Evolutionary conservation across 2,888 invertebrate genomes (phyloP).

Genomic region (Apotomis turbidana): DNA sequence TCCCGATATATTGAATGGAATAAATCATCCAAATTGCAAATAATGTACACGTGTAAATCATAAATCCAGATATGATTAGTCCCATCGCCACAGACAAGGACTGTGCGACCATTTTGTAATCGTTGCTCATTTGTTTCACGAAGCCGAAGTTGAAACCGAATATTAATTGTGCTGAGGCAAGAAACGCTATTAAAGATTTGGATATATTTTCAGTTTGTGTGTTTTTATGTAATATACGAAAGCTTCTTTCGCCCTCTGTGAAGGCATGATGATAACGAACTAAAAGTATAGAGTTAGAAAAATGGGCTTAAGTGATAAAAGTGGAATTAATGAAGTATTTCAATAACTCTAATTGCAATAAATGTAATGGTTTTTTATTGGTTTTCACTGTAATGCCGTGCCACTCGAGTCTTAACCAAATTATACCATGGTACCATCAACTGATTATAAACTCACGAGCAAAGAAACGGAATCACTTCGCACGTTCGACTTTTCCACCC

Average conservation of each 20-base stretch:
- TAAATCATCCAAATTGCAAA: background rate
- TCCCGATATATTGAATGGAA: background rate
- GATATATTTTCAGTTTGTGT: background rate
- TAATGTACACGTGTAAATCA: background rate
- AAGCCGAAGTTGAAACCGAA: constrained; percentile 14
- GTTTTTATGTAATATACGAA: background rate
- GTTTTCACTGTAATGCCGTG: no score
- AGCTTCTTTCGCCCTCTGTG: background rate
- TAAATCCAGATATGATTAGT: background rate
- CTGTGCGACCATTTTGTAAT: background rate
- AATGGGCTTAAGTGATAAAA: no score
- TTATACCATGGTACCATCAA: no score
- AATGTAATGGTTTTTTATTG: no score
- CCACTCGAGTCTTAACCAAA: no score
- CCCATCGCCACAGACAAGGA: background rate
- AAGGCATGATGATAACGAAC: background rate
- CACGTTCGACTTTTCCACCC: no score
- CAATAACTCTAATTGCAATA: no score
- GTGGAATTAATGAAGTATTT: no score
- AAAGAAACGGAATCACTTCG: no score
- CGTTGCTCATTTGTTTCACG: constrained; percentile 8
- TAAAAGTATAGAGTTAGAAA: no score
- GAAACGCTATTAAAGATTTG: background rate
- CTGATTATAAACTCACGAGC: no score
- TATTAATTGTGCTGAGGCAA: background rate